Percentiles rank a stretch among this genome's conserved stretches.
These are phyloP conservation scores for Pseudobourletiella spinata DNA, from an alignment of 1,140 invertebrate genomes.

Conservation along the genomic window DNA sequence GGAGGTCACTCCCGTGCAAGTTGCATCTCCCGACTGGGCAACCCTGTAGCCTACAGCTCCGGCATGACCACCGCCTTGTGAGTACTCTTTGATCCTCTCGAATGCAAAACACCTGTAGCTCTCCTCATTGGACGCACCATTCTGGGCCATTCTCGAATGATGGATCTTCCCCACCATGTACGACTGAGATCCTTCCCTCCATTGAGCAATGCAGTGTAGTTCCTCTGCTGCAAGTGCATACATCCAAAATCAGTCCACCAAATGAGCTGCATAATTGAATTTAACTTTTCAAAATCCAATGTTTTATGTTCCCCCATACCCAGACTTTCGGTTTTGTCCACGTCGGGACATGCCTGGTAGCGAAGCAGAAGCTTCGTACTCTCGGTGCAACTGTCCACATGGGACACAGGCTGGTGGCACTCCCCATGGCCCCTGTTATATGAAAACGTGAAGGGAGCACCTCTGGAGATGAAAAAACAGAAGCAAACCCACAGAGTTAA, in stretches of 20 bases:
- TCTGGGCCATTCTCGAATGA: slow-evolving; percentile 41
- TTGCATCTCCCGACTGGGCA: slow-evolving; percentile 69
- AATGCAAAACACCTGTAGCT: slow-evolving; percentile 61
- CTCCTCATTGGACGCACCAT: slow-evolving; percentile 48
- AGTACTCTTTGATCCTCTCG: slow-evolving; percentile 37
- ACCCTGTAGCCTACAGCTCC: slow-evolving; percentile 48
- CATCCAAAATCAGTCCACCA: too few species aligned
- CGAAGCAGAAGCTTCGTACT: slow-evolving; percentile 31
- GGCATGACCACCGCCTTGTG: slow-evolving; percentile 35
- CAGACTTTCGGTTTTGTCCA: slow-evolving; percentile 36
- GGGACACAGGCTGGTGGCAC: slow-evolving; percentile 35
- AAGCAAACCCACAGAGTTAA: not conserved
- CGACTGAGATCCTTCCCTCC: slow-evolving; percentile 72
- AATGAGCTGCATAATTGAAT: too few species aligned
- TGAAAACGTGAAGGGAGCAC: slow-evolving; percentile 64
- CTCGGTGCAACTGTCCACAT: slow-evolving; percentile 36
- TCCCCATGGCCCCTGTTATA: slow-evolving; percentile 51
- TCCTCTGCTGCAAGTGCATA: slow-evolving; percentile 59
- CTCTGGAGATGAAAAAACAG: slow-evolving; percentile 39
- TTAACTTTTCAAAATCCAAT: not conserved
- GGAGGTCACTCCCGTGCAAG: slow-evolving; percentile 61
- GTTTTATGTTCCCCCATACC: slow-evolving; percentile 10
- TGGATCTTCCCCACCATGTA: slow-evolving; percentile 65
- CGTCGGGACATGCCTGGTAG: slow-evolving; percentile 37
- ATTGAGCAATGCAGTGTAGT: slow-evolving; percentile 67